Evolutionary conservation across 2,888 invertebrate genomes (phyloP).

Genomic region (Lithophane socia): DNA sequence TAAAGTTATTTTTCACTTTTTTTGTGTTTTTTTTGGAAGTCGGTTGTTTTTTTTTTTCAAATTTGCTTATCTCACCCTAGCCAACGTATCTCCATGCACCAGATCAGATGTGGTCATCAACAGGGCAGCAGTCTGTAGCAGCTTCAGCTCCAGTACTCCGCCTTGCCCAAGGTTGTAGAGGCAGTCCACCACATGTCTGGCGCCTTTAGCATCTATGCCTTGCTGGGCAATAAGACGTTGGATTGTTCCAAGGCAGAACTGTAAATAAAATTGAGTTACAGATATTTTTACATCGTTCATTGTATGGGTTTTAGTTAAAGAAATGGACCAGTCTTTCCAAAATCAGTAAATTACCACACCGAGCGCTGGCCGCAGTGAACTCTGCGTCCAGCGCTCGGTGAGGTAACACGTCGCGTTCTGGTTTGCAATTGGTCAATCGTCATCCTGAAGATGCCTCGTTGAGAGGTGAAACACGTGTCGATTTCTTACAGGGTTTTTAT

Average conservation of each 20-base stretch:
- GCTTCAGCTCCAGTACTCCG: slow-evolving; percentile 98
- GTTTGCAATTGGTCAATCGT: no score
- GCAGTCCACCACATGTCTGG: slow-evolving; percentile 97
- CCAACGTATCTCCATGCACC: slow-evolving; percentile 98
- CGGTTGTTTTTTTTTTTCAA: no score
- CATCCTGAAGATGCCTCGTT: no score
- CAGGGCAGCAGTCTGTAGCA: slow-evolving; percentile 98
- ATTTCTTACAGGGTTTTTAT: no score
- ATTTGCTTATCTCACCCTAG: slow-evolving; percentile 92
- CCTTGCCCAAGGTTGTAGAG: slow-evolving; percentile 98
- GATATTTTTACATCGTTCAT: background rate
- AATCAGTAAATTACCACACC: no score
- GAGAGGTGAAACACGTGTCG: no score
- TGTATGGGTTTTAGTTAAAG: background rate
- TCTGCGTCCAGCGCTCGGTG: no score
- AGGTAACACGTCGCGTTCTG: no score
- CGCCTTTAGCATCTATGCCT: slow-evolving; percentile 97
- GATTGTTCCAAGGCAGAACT: slow-evolving; percentile 98
- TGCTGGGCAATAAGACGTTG: slow-evolving; percentile 98
- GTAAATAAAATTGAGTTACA: slow-evolving; percentile 67
- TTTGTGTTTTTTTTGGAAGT: no score
- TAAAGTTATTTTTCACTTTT: no score
- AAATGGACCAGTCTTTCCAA: background rate
- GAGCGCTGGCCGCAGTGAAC: no score
- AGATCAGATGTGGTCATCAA: slow-evolving; percentile 98